Conservation (phyloP, 92 coral and sea anemone genomes). For the Zoanthus sansibaricus region DNA sequence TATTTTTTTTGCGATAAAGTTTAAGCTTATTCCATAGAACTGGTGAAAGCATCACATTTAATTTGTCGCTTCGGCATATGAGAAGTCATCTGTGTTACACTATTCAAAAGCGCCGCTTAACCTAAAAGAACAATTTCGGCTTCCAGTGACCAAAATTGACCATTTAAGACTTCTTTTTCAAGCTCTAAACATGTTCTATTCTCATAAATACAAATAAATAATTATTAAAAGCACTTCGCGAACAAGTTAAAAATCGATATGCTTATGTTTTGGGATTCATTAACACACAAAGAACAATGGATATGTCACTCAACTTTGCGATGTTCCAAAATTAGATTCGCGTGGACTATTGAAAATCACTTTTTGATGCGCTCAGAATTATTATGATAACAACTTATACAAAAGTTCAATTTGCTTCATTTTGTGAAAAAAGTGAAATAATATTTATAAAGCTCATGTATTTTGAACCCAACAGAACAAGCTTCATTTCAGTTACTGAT, state of each 20-base stretch:
- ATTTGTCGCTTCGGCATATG: not conserved
- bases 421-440: constrained; percentile 6
- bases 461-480: not conserved
- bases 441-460: constrained; percentile 7
- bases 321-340: too few species aligned
- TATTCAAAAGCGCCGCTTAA: not conserved
- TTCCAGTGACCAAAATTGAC: too few species aligned
- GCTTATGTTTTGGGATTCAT: too few species aligned
- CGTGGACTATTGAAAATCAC: too few species aligned
- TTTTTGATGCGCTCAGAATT: constrained; percentile 11
- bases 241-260: too few species aligned
- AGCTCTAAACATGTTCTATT: too few species aligned
- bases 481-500: not conserved
- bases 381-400: constrained; percentile 3
- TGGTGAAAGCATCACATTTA: not conserved
- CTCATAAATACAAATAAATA: too few species aligned
- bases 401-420: not conserved
- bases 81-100: not conserved
- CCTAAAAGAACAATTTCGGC: too few species aligned
- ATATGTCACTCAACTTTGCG: too few species aligned
- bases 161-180: too few species aligned
- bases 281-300: too few species aligned
- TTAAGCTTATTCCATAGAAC: not conserved
- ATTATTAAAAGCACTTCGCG: too few species aligned
- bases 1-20: not conserved